Percentiles rank a stretch among this genome's conserved stretches.
Conservation (phyloP, 2,888 invertebrate species). For the Drosophila fulvimacula region DNA sequence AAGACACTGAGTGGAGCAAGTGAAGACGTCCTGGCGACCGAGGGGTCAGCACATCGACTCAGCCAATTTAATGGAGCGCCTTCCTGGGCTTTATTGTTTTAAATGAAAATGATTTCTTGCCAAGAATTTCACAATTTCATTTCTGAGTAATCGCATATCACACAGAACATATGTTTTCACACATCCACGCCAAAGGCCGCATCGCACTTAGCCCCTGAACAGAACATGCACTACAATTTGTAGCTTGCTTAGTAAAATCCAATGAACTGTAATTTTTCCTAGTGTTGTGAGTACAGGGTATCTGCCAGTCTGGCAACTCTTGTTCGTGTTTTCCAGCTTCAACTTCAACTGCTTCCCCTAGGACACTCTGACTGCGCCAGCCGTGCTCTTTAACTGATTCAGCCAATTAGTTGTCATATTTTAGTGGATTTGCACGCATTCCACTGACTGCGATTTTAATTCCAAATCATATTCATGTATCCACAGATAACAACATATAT, state of each 20-base stretch:
- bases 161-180: not conserved
- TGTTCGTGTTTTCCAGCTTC: conserved; percentile 4
- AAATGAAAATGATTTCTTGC: conserved; percentile 30
- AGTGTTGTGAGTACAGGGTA: not conserved
- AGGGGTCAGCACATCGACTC: not conserved
- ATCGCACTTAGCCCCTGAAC: not conserved
- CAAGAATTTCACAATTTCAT: conserved; percentile 19
- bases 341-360: not conserved
- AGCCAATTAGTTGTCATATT: conserved; percentile 76
- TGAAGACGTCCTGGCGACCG: not conserved
- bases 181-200: not conserved
- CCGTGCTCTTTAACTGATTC: conserved; percentile 54
- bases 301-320: not conserved
- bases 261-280: no score
- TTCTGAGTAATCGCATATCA: conserved; percentile 1
- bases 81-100: conserved; percentile 19
- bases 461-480: not conserved
- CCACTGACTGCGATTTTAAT: conserved; percentile 1
- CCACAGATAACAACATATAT: not conserved
- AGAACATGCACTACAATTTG: no score
- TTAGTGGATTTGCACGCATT: conserved; percentile 82
- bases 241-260: no score
- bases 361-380: conserved; percentile 3
- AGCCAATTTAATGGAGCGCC: conserved; percentile 24
- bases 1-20: conserved; percentile 13